Percentiles rank a stretch among this genome's conserved stretches.
These are phyloP conservation scores for Mormyrops boulengeri DNA, from an alignment of 2,797 vertebrate genomes.

Conservation along the genomic window DNA sequence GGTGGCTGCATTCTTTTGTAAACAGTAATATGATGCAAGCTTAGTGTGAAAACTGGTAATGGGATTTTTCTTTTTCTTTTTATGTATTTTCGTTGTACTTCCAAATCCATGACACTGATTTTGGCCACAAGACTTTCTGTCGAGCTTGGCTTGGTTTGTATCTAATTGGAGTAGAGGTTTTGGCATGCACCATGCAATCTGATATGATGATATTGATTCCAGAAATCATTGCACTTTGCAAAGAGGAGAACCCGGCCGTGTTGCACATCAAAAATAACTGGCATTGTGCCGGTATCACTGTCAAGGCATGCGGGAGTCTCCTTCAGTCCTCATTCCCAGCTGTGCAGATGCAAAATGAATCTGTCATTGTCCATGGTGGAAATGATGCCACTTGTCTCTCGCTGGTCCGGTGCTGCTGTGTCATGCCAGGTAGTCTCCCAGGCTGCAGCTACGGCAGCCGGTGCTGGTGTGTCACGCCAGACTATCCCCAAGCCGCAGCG, in stretches of 20 bases:
- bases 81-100: neutral
- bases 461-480: neutral
- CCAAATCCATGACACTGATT: neutral
- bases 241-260: neutral
- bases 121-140: neutral
- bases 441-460: fast-evolving
- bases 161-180: neutral
- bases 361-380: neutral
- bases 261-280: neutral
- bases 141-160: neutral
- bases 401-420: neutral
- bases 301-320: neutral
- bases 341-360: neutral
- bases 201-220: neutral
- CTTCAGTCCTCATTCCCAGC: neutral
- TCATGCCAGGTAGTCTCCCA: neutral
- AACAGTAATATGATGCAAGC: neutral
- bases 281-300: neutral
- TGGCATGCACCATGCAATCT: neutral
- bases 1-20: neutral
- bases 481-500: neutral
- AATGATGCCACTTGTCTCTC: neutral
- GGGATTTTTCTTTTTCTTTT: neutral
- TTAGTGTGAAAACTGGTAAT: neutral
- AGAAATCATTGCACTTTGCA: neutral